Evolutionary conservation across 1,140 invertebrate species (phyloP).

Genomic region (Cyclina sinensis): DNA sequence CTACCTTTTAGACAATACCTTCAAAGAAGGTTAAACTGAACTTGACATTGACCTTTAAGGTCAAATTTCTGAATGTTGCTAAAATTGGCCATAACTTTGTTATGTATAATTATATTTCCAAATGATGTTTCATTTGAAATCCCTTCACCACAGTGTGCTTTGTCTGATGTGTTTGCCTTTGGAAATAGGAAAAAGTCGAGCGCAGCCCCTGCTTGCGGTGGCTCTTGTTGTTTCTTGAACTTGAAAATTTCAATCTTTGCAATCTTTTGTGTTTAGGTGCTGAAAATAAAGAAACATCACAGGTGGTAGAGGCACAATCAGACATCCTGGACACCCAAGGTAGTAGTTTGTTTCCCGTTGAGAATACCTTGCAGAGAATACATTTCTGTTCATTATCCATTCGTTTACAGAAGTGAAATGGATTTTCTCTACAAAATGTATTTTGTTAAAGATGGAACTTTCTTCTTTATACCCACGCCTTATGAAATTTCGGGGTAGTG

Average conservation of each 20-base stretch:
- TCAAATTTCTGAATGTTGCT: too few relatives aligned
- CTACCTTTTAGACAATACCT: too few relatives aligned
- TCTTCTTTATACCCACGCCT: constrained; percentile 6
- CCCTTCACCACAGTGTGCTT: too few relatives aligned
- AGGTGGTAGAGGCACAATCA: constrained; percentile 12
- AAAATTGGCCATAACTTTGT: too few relatives aligned
- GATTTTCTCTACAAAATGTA: constrained; percentile 8
- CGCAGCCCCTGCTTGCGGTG: too few relatives aligned
- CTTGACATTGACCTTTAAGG: too few relatives aligned
- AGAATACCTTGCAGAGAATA: constrained; percentile 24
- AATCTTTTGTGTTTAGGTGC: constrained; percentile 35
- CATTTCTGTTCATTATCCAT: constrained; percentile 18
- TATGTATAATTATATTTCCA: too few relatives aligned
- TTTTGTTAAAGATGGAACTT: constrained; percentile 5
- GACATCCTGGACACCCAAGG: constrained; percentile 23
- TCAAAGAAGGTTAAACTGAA: too few relatives aligned
- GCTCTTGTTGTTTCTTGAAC: constrained; percentile 12
- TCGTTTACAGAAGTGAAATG: constrained; percentile 22
- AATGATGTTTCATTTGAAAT: too few relatives aligned
- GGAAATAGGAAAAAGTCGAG: too few relatives aligned
- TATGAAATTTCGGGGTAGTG: not conserved
- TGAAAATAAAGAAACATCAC: constrained; percentile 31
- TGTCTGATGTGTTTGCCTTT: too few relatives aligned
- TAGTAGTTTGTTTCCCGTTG: constrained; percentile 15
- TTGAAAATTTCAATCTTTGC: constrained; percentile 35